Conservation (phyloP, 2,888 invertebrate species). For the Tetanocera ferruginea region DNA sequence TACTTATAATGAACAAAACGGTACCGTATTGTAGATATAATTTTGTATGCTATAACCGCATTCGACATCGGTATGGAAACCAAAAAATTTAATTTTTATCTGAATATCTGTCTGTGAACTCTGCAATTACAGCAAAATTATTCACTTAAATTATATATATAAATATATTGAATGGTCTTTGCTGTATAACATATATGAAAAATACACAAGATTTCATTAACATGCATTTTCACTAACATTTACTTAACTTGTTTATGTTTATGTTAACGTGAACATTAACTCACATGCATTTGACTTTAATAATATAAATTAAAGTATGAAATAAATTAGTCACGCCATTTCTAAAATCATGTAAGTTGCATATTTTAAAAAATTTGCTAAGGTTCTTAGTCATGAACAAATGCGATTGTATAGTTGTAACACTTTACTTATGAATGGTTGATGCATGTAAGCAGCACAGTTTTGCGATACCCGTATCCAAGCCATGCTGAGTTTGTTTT, state of each 20-base stretch:
- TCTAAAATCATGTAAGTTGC: conserved; percentile 39
- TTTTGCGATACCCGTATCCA: not conserved
- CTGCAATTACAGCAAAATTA: too few relatives aligned
- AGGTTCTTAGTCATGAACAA: not conserved
- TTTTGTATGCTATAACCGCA: too few relatives aligned
- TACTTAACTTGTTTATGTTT: not conserved
- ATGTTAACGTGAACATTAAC: not conserved
- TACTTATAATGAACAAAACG: too few relatives aligned
- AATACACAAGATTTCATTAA: not conserved
- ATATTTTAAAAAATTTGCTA: conserved; percentile 12
- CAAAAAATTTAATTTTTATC: too few relatives aligned
- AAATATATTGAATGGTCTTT: too few relatives aligned
- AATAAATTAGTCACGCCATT: conserved; percentile 41
- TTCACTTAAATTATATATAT: too few relatives aligned
- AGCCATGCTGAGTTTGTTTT: not conserved
- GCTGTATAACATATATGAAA: too few relatives aligned
- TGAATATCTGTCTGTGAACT: too few relatives aligned
- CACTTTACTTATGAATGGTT: not conserved
- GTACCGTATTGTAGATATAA: too few relatives aligned
- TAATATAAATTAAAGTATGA: conserved; percentile 11
- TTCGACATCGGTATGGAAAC: too few relatives aligned
- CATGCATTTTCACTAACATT: not conserved
- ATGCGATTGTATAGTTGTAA: not conserved
- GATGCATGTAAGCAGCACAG: not conserved
- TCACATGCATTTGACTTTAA: not conserved